Conservation (phyloP, 2,113 vertebrate genomes). For the Anguilla japonica region DNA sequence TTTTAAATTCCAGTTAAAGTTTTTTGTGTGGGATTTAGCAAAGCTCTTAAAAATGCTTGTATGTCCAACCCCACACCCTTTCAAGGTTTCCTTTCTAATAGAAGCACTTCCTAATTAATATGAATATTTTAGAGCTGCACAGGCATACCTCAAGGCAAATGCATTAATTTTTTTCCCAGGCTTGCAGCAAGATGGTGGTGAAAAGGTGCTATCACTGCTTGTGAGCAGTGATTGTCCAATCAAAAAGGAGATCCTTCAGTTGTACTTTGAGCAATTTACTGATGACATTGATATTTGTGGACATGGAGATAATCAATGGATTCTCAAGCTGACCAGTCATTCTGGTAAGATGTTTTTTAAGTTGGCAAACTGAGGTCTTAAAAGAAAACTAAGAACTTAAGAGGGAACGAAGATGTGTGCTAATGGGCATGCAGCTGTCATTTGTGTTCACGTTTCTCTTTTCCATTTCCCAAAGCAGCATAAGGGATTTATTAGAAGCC, state of each 20-base stretch:
- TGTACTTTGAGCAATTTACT: conserved; percentile 54
- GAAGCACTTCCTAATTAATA: neutral
- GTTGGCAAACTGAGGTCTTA: too few relatives aligned
- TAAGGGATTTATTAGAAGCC: neutral
- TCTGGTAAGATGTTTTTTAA: conserved; percentile 37
- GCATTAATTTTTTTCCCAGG: conserved; percentile 5
- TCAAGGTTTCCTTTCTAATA: too few relatives aligned
- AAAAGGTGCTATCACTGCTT: conserved; percentile 23
- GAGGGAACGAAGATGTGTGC: neutral
- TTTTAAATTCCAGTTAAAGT: too few relatives aligned
- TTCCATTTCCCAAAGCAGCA: neutral
- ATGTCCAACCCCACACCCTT: too few relatives aligned
- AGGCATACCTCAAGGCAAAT: neutral
- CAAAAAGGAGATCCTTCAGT: conserved; percentile 35
- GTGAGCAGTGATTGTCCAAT: conserved; percentile 11
- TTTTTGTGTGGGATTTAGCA: neutral
- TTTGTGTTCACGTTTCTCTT: neutral
- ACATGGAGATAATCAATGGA: conserved; percentile 45
- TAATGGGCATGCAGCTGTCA: neutral
- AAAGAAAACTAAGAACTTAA: too few relatives aligned
- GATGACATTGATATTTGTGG: conserved; percentile 34
- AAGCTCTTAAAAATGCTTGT: too few relatives aligned
- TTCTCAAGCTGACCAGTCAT: conserved; percentile 43
- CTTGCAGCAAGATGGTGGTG: conserved; percentile 3
- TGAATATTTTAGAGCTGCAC: neutral